Evolutionary conservation across 2,113 vertebrate species (phyloP).

Genomic region (Stigmatopora argus): DNA sequence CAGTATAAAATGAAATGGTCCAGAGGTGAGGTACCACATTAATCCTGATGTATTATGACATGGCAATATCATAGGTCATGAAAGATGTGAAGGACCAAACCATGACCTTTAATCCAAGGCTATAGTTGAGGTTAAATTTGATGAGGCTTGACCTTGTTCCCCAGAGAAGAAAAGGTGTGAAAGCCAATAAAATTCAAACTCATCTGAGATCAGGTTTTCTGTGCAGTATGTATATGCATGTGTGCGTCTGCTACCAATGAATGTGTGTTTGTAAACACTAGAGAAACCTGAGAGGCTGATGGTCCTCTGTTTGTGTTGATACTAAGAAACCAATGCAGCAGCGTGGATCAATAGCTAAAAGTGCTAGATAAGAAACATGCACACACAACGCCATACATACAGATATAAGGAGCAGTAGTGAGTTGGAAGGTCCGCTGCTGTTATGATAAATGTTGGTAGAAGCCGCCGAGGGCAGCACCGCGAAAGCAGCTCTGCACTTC

Average conservation of each 20-base stretch:
- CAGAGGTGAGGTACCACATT: constrained; percentile 36
- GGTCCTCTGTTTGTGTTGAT: constrained; percentile 51
- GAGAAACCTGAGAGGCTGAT: constrained; percentile 56
- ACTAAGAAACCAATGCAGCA: constrained; percentile 51
- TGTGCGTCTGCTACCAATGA: constrained; percentile 22
- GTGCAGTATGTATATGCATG: constrained; percentile 4
- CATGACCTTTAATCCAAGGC: constrained; percentile 50
- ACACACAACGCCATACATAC: constrained; percentile 1
- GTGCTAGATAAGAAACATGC: constrained; percentile 41
- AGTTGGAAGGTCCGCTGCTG: constrained; percentile 24
- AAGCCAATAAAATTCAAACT: constrained; percentile 53
- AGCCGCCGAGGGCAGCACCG: constrained; percentile 18
- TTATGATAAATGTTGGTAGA: constrained; percentile 27
- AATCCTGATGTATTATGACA: constrained; percentile 50
- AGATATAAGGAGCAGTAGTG: constrained; percentile 23
- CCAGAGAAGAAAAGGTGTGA: constrained; percentile 27
- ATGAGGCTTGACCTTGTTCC: constrained; percentile 48
- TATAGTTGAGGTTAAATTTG: constrained; percentile 50
- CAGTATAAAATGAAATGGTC: constrained; percentile 49
- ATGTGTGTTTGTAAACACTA: constrained; percentile 60
- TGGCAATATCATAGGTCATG: constrained; percentile 54
- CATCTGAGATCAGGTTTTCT: constrained; percentile 13
- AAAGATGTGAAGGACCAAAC: constrained; percentile 36
- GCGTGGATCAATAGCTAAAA: constrained; percentile 56
- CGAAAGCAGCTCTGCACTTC: constrained; percentile 2